Conservation (phyloP, 2,113 vertebrate genomes). For the Myiozetetes cayanensis region DNA sequence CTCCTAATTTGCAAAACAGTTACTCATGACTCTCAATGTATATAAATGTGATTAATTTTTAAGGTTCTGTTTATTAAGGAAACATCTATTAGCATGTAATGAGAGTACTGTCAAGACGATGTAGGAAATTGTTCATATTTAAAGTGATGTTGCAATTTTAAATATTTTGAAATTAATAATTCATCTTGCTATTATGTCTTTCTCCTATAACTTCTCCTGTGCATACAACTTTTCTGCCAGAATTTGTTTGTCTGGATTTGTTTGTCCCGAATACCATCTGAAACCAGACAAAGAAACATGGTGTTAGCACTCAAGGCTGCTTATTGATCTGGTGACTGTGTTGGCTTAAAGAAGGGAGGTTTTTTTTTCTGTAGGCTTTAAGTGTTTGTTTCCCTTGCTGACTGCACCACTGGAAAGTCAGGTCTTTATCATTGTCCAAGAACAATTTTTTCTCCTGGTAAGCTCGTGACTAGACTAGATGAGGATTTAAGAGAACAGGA, state of each 20-base stretch:
- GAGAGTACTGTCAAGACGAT: not conserved
- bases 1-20: not conserved
- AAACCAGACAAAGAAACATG: not conserved
- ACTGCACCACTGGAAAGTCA: not conserved
- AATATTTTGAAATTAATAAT: conserved; percentile 27
- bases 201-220: not conserved
- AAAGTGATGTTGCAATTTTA: conserved; percentile 16
- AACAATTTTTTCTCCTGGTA: not conserved
- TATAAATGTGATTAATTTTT: conserved; percentile 31
- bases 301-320: not conserved
- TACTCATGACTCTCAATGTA: not conserved
- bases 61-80: conserved; percentile 42
- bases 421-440: not conserved
- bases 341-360: not conserved
- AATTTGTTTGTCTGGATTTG: not conserved
- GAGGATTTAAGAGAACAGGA: not conserved
- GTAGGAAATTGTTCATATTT: conserved; percentile 24
- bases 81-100: conserved; percentile 21
- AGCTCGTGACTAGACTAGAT: not conserved
- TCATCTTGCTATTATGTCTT: not conserved
- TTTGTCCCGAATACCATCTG: not conserved
- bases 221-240: not conserved
- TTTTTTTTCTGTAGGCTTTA: not conserved
- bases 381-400: not conserved
- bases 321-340: not conserved